Conservation (phyloP, 2,797 vertebrate genomes). For the Sebastes matsubarae region DNA sequence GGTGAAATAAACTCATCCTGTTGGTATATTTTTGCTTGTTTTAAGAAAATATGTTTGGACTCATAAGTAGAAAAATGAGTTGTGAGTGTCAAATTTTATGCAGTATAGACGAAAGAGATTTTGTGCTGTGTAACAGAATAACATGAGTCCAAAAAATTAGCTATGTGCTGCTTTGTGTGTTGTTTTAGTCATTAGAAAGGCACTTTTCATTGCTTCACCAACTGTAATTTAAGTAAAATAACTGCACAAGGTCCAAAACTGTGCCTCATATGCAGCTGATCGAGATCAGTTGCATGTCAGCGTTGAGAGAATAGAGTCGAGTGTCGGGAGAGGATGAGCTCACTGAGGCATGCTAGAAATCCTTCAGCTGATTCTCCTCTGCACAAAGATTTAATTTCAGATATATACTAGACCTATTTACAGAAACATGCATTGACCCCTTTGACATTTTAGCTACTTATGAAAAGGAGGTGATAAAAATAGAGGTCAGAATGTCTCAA, state of each 20-base stretch:
- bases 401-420: conserved; percentile 4
- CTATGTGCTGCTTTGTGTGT: background rate
- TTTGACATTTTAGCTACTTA: background rate
- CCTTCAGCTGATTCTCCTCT: conserved; percentile 42
- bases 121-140: background rate
- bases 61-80: background rate
- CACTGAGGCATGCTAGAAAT: conserved; percentile 50
- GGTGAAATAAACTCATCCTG: background rate
- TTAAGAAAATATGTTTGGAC: background rate
- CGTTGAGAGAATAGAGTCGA: conserved; percentile 34
- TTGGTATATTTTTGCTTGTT: background rate
- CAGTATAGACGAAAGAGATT: background rate
- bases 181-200: conserved; percentile 24
- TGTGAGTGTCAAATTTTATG: background rate
- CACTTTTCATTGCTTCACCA: conserved; percentile 17
- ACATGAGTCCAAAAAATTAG: background rate
- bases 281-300: conserved; percentile 44
- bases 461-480: background rate
- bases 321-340: conserved; percentile 39
- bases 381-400: conserved; percentile 34
- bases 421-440: background rate
- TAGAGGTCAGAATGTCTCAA: background rate
- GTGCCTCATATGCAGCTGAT: conserved; percentile 31
- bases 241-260: conserved; percentile 19
- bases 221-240: conserved; percentile 35